Base-by-base conservation (phyloP, 2,888 invertebrate species). In the Frankliniella intonsa region DNA sequence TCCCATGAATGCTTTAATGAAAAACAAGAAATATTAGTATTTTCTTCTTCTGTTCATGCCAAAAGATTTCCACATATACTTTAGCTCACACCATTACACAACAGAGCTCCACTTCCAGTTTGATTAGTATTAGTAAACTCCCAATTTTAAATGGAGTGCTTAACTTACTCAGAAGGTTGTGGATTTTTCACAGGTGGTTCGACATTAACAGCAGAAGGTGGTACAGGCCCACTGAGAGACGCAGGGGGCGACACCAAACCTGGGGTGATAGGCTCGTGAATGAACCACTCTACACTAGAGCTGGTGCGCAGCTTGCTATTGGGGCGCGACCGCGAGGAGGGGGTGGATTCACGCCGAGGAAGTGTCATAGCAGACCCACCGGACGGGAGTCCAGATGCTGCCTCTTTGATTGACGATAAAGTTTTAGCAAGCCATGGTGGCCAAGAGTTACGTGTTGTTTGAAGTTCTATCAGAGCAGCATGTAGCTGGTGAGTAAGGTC, bases 361-460 rank as follows among this genome's bases (percentile, higher is more conserved):
- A 76, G 25, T 0, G 69, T 76, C 69, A 76, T 76, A 9, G 69
- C 22, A 22, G 69, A 25, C 25, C 22, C 22, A 8, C 22, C 69
- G 1, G 69, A 76, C 2, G 22, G 22, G 22, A 22, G n/a, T 22
- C 69, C 69, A n/a, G 69, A 76, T 38, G 90, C 87, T 12, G 88
- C 90, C 84, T 90, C 90, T 84, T 89, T 89, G 83, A 92, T 88
- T 49, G 91, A 90, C 50, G 90, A 91, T 86, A 98, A 91, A 0
- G 98, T 98, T 88, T 97, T 97, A 84, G 96, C 95, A 82, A 98
- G 91, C 98, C 98, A 99, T 0, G 95, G 95, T 50, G 97, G 93
- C 93, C 97, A 98, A 38, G 92, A 92, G 86, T 92, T 93, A 84
- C 92, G 91, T 19, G 89, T 88, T 83, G 89, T 88, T 86, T 93